These are phyloP conservation scores for Ophonus ardosiacus DNA, from an alignment of 2,888 invertebrate genomes.

Conservation along the genomic window DNA sequence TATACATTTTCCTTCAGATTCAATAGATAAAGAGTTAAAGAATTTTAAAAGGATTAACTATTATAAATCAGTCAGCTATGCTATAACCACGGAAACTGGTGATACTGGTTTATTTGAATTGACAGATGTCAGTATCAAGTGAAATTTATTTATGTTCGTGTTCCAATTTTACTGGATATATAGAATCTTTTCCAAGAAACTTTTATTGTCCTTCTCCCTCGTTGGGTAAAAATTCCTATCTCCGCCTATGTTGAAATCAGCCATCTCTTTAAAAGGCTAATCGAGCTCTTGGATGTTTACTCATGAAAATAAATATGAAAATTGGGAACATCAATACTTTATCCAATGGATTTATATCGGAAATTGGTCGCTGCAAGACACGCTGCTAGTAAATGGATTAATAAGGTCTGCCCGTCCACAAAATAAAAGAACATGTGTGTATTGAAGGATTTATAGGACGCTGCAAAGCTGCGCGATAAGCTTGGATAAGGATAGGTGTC, in stretches of 20 bases:
- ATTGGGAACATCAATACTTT: not conserved
- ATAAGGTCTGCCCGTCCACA: constrained; percentile 2
- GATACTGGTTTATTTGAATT: too few species aligned
- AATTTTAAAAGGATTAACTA: too few species aligned
- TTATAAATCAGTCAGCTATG: too few species aligned
- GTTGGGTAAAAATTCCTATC: not conserved
- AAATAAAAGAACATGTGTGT: constrained; percentile 34
- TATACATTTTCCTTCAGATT: too few species aligned
- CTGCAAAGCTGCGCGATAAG: not conserved
- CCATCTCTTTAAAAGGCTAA: not conserved
- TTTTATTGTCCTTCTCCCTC: not conserved
- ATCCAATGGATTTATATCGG: not conserved
- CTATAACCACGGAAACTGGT: too few species aligned
- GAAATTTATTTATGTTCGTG: too few species aligned
- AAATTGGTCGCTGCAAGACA: not conserved
- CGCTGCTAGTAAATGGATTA: constrained; percentile 18
- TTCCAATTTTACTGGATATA: too few species aligned
- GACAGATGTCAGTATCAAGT: too few species aligned
- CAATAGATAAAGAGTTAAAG: too few species aligned
- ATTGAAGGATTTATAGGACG: constrained; percentile 34
- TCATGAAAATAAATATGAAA: constrained; percentile 17
- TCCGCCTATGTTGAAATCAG: not conserved
- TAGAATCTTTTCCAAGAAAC: too few species aligned
- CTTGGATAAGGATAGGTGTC: constrained; percentile 22
- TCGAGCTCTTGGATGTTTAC: not conserved